These are phyloP conservation scores for Dicyrtoma fusca DNA, from an alignment of 2,888 invertebrate genomes.

Conservation along the genomic window DNA sequence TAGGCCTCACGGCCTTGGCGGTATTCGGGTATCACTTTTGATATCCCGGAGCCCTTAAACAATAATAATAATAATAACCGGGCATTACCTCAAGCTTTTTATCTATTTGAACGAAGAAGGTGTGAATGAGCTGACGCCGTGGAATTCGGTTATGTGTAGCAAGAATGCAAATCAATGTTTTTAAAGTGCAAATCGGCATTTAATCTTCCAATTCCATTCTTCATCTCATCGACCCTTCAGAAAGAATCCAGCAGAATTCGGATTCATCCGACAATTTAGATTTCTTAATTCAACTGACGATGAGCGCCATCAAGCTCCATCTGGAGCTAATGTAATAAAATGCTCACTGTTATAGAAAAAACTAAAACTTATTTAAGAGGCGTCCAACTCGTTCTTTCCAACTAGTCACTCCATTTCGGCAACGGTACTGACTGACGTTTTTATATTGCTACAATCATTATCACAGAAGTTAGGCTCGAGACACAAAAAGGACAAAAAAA, in stretches of 20 bases:
- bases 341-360: too few relatives aligned
- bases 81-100: conserved; percentile 78
- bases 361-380: too few relatives aligned
- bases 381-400: too few relatives aligned
- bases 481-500: too few relatives aligned
- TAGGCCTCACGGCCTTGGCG: too few relatives aligned
- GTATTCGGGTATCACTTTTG: too few relatives aligned
- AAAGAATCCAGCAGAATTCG: conserved; percentile 30
- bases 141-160: conserved; percentile 75
- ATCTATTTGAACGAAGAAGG: conserved; percentile 71
- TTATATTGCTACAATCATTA: too few relatives aligned
- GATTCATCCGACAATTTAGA: conserved; percentile 51
- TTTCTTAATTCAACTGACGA: conserved; percentile 55
- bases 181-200: conserved; percentile 74
- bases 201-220: conserved; percentile 75
- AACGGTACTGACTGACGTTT: not conserved
- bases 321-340: conserved; percentile 37
- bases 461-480: not conserved
- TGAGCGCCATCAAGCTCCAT: too few relatives aligned
- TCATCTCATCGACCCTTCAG: conserved; percentile 43
- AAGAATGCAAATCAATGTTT: conserved; percentile 71
- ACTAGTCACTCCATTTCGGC: not conserved
- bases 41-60: too few relatives aligned
- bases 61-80: too few relatives aligned
- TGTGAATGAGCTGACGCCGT: conserved; percentile 76